These are phyloP conservation scores for Drosophila eugracilis DNA, from an alignment of 1,140 invertebrate genomes.

Conservation along the genomic window DNA sequence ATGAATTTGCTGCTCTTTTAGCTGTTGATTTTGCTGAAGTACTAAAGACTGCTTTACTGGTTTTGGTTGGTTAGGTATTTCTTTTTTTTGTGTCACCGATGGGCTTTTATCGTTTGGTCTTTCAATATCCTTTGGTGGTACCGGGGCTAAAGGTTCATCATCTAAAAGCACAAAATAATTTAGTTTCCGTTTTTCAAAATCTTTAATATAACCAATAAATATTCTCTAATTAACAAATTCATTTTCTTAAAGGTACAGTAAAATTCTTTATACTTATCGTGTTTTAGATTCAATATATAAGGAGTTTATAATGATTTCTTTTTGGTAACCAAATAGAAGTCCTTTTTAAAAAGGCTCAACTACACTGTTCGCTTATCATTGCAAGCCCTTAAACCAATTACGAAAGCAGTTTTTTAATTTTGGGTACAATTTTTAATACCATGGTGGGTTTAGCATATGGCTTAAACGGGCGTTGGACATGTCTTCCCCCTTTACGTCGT, in stretches of 20 bases:
- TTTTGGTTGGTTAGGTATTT: neutral
- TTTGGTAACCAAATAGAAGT: no score
- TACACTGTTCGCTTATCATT: no score
- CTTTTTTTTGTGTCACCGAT: conserved; percentile 1
- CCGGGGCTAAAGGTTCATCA: neutral
- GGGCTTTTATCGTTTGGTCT: neutral
- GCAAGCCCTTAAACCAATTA: neutral
- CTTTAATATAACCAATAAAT: no score
- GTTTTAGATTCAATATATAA: no score
- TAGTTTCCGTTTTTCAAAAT: no score
- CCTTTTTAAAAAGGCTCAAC: no score
- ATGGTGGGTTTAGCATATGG: conserved; percentile 53
- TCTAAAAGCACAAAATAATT: no score
- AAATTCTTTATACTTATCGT: no score
- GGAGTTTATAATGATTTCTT: no score
- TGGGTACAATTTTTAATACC: conserved; percentile 38
- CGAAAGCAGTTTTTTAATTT: neutral
- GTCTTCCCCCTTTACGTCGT: conserved; percentile 8
- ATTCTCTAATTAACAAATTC: no score
- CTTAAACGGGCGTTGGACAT: conserved; percentile 42
- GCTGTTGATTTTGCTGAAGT: neutral
- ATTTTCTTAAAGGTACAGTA: no score
- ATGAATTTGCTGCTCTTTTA: no score
- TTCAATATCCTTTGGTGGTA: neutral
- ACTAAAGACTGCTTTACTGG: neutral